phyloP scores from a whole-genome alignment of 2,888 invertebrate species.

The Dasysyrphus tricinctus region DNA sequence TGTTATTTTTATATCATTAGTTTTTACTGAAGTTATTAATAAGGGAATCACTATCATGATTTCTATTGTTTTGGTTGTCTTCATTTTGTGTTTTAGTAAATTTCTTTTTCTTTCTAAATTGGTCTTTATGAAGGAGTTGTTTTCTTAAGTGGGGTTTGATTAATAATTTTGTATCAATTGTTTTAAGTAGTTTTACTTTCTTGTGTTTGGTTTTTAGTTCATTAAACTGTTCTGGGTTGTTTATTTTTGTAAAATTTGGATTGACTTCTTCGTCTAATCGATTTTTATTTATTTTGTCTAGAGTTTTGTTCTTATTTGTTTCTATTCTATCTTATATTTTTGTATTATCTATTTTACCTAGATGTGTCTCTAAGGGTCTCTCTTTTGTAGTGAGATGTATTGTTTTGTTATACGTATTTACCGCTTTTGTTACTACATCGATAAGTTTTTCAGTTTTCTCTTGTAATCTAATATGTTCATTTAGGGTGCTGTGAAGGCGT shows the following conservation, averaged over 20 bases:
- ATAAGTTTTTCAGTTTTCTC: conserved; percentile 16
- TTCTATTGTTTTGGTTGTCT: background rate
- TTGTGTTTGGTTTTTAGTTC: background rate
- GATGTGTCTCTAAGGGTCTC: background rate
- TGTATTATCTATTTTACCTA: conserved; percentile 18
- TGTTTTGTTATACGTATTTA: conserved; percentile 16
- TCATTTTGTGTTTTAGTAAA: conserved; percentile 7
- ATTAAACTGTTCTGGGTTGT: too few relatives aligned
- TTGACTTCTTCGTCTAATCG: background rate
- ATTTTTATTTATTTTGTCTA: conserved; percentile 24
- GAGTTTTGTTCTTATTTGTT: conserved; percentile 13
- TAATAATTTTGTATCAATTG: conserved; percentile 7
- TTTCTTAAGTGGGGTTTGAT: conserved; percentile 11
- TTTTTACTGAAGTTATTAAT: background rate
- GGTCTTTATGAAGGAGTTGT: conserved; percentile 5
- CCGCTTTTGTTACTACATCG: background rate
- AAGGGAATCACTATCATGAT: background rate
- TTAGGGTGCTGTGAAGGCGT: conserved; percentile 5
- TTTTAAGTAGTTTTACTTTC: background rate
- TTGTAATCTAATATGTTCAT: conserved; percentile 16
- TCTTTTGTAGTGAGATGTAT: conserved; percentile 16
- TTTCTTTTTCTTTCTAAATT: conserved; percentile 13
- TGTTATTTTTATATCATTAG: conserved; percentile 17
- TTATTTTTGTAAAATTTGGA: background rate
- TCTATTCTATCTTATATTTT: conserved; percentile 23